Evolutionary conservation across 2,113 vertebrate genomes (phyloP).

Genomic region (Nothobranchius kuhntae): DNA sequence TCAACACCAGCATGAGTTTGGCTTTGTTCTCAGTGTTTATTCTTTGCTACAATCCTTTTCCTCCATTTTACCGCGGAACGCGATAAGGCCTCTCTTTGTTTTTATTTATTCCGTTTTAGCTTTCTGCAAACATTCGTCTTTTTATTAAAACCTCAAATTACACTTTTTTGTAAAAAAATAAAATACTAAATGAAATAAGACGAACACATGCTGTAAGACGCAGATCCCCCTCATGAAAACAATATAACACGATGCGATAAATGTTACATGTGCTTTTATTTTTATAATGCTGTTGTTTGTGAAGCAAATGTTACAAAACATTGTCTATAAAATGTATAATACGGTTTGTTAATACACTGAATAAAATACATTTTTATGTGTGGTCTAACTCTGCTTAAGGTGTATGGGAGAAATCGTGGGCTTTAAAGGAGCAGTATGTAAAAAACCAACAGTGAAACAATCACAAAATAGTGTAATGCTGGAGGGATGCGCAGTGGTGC

Average conservation of each 20-base stretch:
- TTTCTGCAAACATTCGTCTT: constrained; percentile 34
- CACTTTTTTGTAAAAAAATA: constrained; percentile 64
- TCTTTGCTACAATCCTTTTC: constrained; percentile 14
- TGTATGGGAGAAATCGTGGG: neutral
- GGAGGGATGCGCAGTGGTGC: no score
- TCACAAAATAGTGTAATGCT: no score
- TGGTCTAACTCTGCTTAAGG: constrained; percentile 52
- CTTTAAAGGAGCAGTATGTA: no score
- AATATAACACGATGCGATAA: constrained; percentile 62
- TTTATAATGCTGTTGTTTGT: constrained; percentile 83
- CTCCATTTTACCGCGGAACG: constrained; percentile 19
- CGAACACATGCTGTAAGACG: constrained; percentile 58
- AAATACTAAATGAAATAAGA: constrained; percentile 12
- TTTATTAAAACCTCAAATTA: constrained; percentile 26
- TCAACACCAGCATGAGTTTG: constrained; percentile 45
- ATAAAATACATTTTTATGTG: constrained; percentile 82
- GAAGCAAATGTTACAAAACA: constrained; percentile 68
- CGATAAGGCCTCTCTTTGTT: neutral
- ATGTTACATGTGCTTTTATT: constrained; percentile 81
- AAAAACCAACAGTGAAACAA: no score
- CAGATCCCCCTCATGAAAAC: constrained; percentile 40
- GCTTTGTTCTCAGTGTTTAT: neutral
- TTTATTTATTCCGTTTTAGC: constrained; percentile 18
- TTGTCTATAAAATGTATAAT: constrained; percentile 78
- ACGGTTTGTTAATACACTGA: constrained; percentile 82